Conservation (phyloP, 1,140 invertebrate species). For the Subanguina moxae region DNA sequence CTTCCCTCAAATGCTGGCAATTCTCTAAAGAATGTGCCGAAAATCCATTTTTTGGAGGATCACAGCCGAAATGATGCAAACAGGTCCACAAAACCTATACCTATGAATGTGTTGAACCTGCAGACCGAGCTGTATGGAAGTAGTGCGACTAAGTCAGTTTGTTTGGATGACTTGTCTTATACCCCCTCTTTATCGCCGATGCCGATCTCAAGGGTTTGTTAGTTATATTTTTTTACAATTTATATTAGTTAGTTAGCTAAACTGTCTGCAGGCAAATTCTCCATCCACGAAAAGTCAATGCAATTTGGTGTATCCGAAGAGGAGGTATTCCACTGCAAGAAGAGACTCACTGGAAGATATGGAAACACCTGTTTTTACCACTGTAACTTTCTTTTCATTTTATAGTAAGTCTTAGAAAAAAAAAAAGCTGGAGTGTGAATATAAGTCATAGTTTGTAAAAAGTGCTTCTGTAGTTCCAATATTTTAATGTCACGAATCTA, state of each 20-base stretch:
- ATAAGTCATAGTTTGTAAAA: too few relatives aligned
- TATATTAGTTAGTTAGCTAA: neutral
- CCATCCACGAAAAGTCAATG: constrained; percentile 3
- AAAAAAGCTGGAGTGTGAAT: too few relatives aligned
- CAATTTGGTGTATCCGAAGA: constrained; percentile 18
- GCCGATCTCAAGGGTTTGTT: neutral
- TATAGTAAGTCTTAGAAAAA: neutral
- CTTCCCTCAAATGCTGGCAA: too few relatives aligned
- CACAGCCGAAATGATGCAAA: too few relatives aligned
- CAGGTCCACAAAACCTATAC: too few relatives aligned
- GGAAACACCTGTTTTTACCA: constrained; percentile 16
- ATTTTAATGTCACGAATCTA: too few relatives aligned
- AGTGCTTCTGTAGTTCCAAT: too few relatives aligned
- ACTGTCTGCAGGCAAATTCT: constrained; percentile 2
- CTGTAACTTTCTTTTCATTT: constrained; percentile 4
- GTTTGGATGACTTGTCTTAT: neutral
- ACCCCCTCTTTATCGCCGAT: neutral
- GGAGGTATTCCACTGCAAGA: constrained; percentile 24
- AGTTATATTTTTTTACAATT: neutral
- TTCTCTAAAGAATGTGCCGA: too few relatives aligned
- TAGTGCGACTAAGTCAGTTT: neutral
- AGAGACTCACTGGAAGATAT: constrained; percentile 20
- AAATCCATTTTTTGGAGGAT: too few relatives aligned
- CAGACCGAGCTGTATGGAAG: too few relatives aligned
- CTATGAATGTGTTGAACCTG: too few relatives aligned